These are phyloP conservation scores for Eulemur rubriventer DNA, from an alignment of 2,797 vertebrate genomes.

Conservation along the genomic window DNA sequence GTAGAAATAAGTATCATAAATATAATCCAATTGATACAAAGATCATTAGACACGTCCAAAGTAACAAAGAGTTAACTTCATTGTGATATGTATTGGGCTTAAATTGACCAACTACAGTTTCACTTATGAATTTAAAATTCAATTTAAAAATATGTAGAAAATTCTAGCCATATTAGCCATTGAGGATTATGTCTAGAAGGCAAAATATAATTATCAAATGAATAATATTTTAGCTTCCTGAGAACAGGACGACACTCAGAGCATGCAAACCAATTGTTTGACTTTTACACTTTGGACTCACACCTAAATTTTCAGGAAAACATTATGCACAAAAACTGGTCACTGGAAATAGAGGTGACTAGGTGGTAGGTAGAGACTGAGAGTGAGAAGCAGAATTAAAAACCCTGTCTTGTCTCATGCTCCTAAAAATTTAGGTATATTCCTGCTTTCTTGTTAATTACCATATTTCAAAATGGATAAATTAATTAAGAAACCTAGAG, in stretches of 20 bases:
- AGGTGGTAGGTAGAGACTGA: background rate
- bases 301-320: constrained; percentile 13
- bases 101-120: background rate
- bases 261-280: background rate
- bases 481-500: constrained; percentile 24
- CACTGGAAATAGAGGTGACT: background rate
- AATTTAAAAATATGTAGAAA: constrained; percentile 32
- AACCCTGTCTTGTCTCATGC: background rate
- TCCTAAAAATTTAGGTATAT: background rate
- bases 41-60: background rate
- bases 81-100: background rate
- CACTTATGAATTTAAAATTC: constrained; percentile 37
- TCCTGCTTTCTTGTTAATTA: background rate
- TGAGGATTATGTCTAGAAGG: constrained; percentile 1
- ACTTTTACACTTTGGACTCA: background rate
- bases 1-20: background rate
- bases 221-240: constrained; percentile 32
- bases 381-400: constrained; percentile 19
- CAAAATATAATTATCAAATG: constrained; percentile 38
- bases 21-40: constrained; percentile 9
- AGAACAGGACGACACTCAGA: background rate
- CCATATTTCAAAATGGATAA: constrained; percentile 9
- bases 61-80: constrained; percentile 31
- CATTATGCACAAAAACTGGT: background rate
- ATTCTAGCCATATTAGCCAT: background rate